phyloP scores from a whole-genome alignment of 2,113 vertebrate genomes.

The Rhinoderma darwinii region DNA sequence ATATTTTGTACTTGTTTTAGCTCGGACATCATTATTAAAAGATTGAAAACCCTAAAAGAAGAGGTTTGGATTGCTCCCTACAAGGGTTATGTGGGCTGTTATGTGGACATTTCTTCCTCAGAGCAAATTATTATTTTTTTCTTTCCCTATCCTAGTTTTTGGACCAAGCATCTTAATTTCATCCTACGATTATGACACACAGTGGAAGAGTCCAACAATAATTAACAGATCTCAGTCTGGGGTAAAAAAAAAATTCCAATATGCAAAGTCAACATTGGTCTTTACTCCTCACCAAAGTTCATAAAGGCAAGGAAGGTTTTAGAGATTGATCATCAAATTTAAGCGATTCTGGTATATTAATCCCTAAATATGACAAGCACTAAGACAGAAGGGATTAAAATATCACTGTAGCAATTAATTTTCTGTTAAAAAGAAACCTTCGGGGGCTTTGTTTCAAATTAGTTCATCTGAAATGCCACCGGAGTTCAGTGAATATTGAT shows the following conservation, averaged over 20 bases:
- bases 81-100: background rate
- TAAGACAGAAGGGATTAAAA: constrained; percentile 22
- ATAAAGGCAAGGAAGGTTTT: background rate
- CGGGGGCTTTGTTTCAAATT: background rate
- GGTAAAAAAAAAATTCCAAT: too few species aligned
- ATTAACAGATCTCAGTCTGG: background rate
- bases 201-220: background rate
- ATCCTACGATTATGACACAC: background rate
- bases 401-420: constrained; percentile 22
- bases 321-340: constrained; percentile 11
- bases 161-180: background rate
- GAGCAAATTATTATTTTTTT: too few species aligned
- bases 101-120: background rate
- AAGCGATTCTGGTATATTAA: background rate
- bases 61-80: background rate
- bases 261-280: background rate
- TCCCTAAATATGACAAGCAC: background rate
- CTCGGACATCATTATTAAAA: background rate
- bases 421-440: constrained; percentile 4
- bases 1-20: background rate
- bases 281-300: background rate
- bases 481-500: constrained; percentile 8
- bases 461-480: background rate
- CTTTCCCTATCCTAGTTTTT: too few species aligned
- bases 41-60: background rate